Percentiles rank a stretch among this genome's conserved stretches.
Evolutionary conservation across 2,113 vertebrate genomes (phyloP).

Genomic region (Benitochromis conjunctus): DNA sequence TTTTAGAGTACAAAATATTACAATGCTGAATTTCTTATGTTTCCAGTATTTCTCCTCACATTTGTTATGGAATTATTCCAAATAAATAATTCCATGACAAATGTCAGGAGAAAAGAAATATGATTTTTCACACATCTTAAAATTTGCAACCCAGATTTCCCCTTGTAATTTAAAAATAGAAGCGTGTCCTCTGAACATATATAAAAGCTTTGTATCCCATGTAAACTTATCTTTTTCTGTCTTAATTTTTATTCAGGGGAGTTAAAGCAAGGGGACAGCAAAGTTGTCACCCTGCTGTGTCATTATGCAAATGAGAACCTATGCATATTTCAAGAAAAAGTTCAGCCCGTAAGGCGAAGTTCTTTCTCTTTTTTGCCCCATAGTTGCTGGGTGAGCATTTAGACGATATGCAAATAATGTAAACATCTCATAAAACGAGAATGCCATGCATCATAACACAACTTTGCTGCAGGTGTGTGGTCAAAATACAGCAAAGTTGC

Average conservation of each 20-base stretch:
- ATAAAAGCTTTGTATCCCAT: no score
- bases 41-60: neutral
- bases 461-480: neutral
- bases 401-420: neutral
- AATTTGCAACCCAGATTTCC: neutral
- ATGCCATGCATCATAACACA: neutral
- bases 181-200: neutral
- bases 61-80: neutral
- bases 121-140: neutral
- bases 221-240: neutral
- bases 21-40: neutral
- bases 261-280: neutral
- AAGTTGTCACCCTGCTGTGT: neutral
- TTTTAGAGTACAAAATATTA: neutral
- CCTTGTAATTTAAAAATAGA: neutral
- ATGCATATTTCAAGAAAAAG: constrained; percentile 6
- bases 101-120: neutral
- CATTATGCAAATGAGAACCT: constrained; percentile 16
- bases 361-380: neutral
- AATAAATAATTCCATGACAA: neutral
- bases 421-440: neutral
- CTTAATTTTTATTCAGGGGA: neutral
- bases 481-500: neutral
- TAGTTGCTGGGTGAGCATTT: neutral
- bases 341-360: neutral